Evolutionary conservation across 1,140 invertebrate genomes (phyloP).

Genomic region (Anastrepha obliqua): DNA sequence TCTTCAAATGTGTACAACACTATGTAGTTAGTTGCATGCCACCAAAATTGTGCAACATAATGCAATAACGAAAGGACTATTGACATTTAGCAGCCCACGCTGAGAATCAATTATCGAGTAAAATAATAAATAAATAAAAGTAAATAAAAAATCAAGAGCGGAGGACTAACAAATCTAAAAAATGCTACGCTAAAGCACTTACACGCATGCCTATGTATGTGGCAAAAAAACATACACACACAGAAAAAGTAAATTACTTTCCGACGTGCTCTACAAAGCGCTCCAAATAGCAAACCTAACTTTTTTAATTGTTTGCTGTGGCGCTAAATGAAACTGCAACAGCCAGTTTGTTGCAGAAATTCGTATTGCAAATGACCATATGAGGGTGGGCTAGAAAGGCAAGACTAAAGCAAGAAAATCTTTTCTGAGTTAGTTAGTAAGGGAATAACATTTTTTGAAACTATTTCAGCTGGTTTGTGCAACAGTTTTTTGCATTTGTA

Average conservation of each 20-base stretch:
- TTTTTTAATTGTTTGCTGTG: neutral
- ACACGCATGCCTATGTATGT: neutral
- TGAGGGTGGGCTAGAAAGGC: no score
- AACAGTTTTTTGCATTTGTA: no score
- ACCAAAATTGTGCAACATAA: neutral
- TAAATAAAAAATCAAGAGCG: neutral
- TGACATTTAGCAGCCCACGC: slow-evolving; percentile 9
- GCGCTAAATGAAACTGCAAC: neutral
- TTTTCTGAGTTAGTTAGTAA: no score
- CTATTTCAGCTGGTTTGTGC: no score
- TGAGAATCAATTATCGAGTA: neutral
- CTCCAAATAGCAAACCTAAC: neutral
- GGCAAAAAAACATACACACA: neutral
- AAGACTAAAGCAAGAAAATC: no score
- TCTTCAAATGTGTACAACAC: no score
- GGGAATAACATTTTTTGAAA: no score
- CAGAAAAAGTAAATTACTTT: neutral
- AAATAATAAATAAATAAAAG: neutral
- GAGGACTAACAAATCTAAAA: no score
- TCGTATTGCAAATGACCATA: neutral
- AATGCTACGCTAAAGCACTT: neutral
- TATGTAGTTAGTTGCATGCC: neutral
- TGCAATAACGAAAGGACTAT: neutral
- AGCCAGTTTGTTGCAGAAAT: neutral
- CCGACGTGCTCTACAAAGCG: neutral